Conservation (phyloP, 2,797 vertebrate species). For the Pseudochirops cupreus region DNA sequence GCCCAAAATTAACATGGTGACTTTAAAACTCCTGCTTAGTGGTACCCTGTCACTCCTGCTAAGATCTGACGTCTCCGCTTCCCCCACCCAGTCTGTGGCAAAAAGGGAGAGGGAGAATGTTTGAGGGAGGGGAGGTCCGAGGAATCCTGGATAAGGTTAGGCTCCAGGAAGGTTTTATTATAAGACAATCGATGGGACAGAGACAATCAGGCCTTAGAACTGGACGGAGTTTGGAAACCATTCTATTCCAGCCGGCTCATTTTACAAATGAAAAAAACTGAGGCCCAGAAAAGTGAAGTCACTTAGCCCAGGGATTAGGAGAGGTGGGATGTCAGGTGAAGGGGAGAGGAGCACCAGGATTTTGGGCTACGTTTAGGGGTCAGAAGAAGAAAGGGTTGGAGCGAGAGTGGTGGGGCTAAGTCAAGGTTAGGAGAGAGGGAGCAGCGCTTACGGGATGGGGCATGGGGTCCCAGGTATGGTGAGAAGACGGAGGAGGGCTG, state of each 20-base stretch:
- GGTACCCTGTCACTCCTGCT: too few species aligned
- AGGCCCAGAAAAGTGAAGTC: background rate
- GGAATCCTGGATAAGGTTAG: background rate
- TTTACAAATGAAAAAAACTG: background rate
- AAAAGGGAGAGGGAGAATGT: background rate
- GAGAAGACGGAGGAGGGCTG: background rate
- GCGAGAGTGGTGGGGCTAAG: background rate
- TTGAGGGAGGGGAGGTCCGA: background rate
- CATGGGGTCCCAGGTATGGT: background rate
- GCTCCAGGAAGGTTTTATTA: background rate
- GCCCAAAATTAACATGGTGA: too few species aligned
- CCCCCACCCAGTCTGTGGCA: too few species aligned
- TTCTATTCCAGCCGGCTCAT: background rate
- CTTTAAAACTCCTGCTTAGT: too few species aligned
- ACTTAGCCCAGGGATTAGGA: background rate
- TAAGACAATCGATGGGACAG: background rate
- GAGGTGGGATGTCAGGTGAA: background rate
- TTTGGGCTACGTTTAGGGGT: background rate
- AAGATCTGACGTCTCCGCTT: too few species aligned
- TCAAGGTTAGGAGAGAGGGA: background rate
- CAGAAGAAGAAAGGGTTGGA: background rate
- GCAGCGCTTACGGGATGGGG: too few species aligned
- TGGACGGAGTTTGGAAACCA: background rate
- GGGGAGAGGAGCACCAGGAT: background rate
- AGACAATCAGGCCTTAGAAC: background rate